phyloP scores from a whole-genome alignment of 2,888 invertebrate species.

The Lomographa bimaculata region DNA sequence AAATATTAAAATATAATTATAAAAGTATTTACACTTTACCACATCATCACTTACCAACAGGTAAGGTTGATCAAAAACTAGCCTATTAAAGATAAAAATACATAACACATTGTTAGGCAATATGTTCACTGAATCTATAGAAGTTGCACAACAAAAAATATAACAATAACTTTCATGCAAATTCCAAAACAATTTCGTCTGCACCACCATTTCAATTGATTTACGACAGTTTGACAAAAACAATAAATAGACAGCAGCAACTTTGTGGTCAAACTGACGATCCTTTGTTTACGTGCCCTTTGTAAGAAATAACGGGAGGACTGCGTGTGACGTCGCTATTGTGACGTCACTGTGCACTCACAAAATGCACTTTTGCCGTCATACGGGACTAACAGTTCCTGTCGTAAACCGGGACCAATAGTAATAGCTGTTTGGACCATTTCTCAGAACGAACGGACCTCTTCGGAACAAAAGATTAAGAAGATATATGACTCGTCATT shows the following conservation, averaged over 20 bases:
- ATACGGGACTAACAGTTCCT: constrained; percentile 70
- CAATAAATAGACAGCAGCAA: constrained; percentile 64
- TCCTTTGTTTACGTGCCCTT: constrained; percentile 62
- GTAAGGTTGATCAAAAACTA: no score
- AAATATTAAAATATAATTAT: no score
- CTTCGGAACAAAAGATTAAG: constrained; percentile 59
- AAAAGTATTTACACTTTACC: no score
- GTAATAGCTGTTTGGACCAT: constrained; percentile 45
- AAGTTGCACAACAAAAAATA: constrained; percentile 21
- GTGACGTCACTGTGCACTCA: constrained; percentile 71
- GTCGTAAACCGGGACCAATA: constrained; percentile 76
- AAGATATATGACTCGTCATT: constrained; percentile 69
- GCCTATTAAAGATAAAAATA: no score
- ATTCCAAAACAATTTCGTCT: constrained; percentile 5
- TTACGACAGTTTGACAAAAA: constrained; percentile 50
- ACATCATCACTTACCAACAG: no score
- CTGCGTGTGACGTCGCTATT: constrained; percentile 53
- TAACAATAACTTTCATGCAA: constrained; percentile 1
- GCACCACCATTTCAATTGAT: constrained; percentile 48
- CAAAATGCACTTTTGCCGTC: constrained; percentile 76
- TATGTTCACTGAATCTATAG: no score
- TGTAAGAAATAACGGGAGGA: constrained; percentile 66
- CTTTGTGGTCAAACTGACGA: constrained; percentile 66
- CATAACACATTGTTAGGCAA: no score
- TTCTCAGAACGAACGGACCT: constrained; percentile 69